A percentile compares a stretch with the other conserved stretches of the same genome.
Conservation (phyloP, 2,888 invertebrate genomes). For the Melanchra persicariae region DNA sequence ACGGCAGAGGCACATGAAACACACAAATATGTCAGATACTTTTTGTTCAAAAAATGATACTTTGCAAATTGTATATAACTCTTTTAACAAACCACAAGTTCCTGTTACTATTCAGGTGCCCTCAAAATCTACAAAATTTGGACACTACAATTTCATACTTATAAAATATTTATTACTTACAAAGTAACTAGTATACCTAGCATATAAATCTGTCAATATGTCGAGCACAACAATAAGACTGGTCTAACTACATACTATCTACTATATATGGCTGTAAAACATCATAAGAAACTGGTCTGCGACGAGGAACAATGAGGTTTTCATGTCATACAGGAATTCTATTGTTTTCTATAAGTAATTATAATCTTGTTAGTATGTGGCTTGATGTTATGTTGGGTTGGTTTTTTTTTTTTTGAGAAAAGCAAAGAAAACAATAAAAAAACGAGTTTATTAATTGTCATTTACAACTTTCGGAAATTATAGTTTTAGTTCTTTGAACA, state of each 20-base stretch:
- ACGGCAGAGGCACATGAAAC: too few species aligned
- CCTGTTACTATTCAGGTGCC: neutral
- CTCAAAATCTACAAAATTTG: neutral
- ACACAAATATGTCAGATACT: too few species aligned
- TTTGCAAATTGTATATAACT: too few species aligned
- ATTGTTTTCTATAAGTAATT: slow-evolving; percentile 55
- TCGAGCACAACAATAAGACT: slow-evolving; percentile 25
- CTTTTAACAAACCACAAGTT: too few species aligned
- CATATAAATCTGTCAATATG: slow-evolving; percentile 51
- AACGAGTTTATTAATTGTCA: too few species aligned
- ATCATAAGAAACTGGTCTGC: slow-evolving; percentile 44
- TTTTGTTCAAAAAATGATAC: too few species aligned
- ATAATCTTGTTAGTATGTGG: slow-evolving; percentile 31
- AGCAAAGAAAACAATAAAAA: too few species aligned
- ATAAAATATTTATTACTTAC: neutral
- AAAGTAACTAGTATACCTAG: slow-evolving; percentile 5
- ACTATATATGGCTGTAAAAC: slow-evolving; percentile 12
- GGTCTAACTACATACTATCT: slow-evolving; percentile 16
- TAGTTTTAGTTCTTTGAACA: too few species aligned
- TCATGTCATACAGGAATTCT: slow-evolving; percentile 52
- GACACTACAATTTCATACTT: neutral
- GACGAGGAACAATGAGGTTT: slow-evolving; percentile 48
- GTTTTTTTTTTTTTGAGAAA: neutral
- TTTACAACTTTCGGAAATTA: too few species aligned
- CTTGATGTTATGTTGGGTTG: neutral